Evolutionary conservation across 1,140 invertebrate species (phyloP), one percentile per base, ranked within the genome.

Genomic region (Temnothorax nylanderi): DNA sequence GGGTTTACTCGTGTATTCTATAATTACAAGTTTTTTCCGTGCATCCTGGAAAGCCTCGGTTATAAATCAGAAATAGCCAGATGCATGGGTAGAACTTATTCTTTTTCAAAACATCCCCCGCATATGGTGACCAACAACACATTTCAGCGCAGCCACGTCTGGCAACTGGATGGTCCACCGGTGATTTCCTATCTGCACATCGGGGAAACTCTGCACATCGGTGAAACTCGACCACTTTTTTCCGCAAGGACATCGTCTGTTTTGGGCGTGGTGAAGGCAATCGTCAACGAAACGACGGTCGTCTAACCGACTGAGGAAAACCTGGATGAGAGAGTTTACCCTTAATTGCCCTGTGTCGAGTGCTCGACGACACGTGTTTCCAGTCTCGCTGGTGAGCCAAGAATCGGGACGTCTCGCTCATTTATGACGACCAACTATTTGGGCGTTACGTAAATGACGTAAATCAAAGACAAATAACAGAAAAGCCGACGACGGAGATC

Each of bases 331-430:
- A 74, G 41, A 82, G 26, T 21, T n/a, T 18, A 21, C 7, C 4
- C 69, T 41, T 84, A 84, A 84, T 84, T 84, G 54, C 32, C 54
- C 58, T 75, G 32, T 49, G 80, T 37, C 67, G 78, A 82, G 10
- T 32, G 65, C 26, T 74, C 32, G 16, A 18, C 54, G 69, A 75
- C 69, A 84, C 41, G 54, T 84, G 80, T 84, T 75, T 44, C 44
- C 32, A n/a, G 13, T 6, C 37, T 58, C 37, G 49, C 21, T 32
- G 10, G 54, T 47, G 60, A 74, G 60, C 4, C 26, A 26, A 21
- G 16, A 56, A 71, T n/a, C 21, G 21, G 34, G 16, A 69, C 5
- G 3, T 58, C 21, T 81, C 34, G 41, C 51, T 72, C 21, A 26
- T 75, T 81, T 44, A 44, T 0, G 47, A 13, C 6, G 51, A 6